Base-by-base conservation (phyloP, 1,140 invertebrate species). In the Mylabris phalerata region DNA sequence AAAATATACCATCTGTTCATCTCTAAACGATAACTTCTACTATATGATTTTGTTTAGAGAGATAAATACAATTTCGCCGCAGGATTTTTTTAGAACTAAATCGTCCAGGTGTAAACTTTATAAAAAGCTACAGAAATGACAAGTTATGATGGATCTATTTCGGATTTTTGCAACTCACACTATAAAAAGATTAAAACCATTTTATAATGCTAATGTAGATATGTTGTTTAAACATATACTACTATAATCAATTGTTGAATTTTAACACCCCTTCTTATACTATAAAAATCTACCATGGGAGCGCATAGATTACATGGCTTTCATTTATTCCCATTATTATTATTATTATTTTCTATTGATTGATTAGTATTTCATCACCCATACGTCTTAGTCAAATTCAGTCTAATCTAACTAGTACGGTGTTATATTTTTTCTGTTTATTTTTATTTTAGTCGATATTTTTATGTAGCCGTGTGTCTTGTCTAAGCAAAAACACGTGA, bases 51-150 rank as follows among this genome's bases (percentile, higher is more conserved):
- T 32, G 19, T 32, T 7, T 32, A 7, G 7, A 32, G 32, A 65
- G 59, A 65, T 63, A 65, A 65, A 65, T 63, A 61, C 57, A 58
- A 57, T 63, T 66, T 61, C 64, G 62, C 64, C 64, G 64, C 62
- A 61, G 64, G 64, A 64, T 66, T 64, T 64, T 66, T 59, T 50
- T 45, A 32, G 4, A 64, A 64, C 64, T 64, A 64, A 62, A 64
- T 60, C 55, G 55, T 62, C 65, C 65, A 67, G 65, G 65, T 67
- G 65, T 62, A 64, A 63, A 60, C 55, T 52, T 19, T 19, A 45
- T 19, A 25, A 27, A 9, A 5, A 42, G 26, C 50, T 50, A 26
- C 24, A 41, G 50, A 19, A 52, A 38, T 60, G 60, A 65, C 61
- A 62, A 57, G 52, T 61, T 50, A 63, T 65, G 64, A 65, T 65